Percentiles rank a stretch among this genome's conserved stretches.
Evolutionary conservation across 1,140 invertebrate species (phyloP).

Genomic region (Drosophila ironensis): DNA sequence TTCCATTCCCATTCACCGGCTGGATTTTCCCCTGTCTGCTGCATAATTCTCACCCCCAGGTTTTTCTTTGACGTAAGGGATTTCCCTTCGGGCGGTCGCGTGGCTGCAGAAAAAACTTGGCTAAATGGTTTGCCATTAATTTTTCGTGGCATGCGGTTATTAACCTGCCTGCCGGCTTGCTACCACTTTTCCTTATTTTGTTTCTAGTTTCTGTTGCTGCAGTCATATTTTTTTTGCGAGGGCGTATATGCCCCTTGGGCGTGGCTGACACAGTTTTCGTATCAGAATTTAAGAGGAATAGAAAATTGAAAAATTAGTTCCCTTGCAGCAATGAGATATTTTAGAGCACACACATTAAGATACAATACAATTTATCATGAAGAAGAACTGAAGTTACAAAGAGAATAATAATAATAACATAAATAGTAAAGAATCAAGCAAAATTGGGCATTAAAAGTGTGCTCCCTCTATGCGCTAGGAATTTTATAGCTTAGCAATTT

Average conservation of each 20-base stretch:
- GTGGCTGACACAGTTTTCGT: constrained; percentile 51
- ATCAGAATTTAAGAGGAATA: constrained; percentile 38
- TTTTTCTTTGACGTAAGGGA: constrained; percentile 23
- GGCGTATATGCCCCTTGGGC: constrained; percentile 33
- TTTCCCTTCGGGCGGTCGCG: constrained; percentile 46
- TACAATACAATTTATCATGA: too few species aligned
- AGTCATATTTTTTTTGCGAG: constrained; percentile 26
- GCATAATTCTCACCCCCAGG: constrained; percentile 56
- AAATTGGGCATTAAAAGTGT: neutral
- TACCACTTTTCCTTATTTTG: constrained; percentile 3
- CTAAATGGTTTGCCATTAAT: constrained; percentile 75
- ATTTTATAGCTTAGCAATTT: constrained; percentile 1
- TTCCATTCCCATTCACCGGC: constrained; percentile 17
- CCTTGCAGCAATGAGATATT: neutral
- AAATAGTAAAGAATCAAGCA: neutral
- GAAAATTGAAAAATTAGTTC: constrained; percentile 47
- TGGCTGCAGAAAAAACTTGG: constrained; percentile 29
- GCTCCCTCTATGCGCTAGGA: neutral
- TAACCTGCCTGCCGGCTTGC: constrained; percentile 54
- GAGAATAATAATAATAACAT: neutral
- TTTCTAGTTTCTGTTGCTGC: neutral
- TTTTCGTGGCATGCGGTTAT: constrained; percentile 72
- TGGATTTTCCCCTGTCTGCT: constrained; percentile 15
- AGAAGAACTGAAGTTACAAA: too few species aligned
- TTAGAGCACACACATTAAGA: neutral